Conservation (phyloP, 2,113 vertebrate genomes). For the Neodontobutis hainanensis region DNA sequence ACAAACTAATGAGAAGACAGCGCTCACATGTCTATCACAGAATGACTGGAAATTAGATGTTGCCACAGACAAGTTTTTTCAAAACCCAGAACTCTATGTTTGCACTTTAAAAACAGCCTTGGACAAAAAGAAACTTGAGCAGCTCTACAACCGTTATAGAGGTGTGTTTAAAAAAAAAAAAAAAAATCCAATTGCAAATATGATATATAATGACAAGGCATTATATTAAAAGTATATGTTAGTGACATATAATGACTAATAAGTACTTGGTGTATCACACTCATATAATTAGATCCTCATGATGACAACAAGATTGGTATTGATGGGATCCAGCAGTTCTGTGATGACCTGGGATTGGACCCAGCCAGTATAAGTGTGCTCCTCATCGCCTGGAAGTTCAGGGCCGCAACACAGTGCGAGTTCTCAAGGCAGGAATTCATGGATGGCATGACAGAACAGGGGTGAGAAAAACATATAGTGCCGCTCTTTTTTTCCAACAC, state of each 20-base stretch:
- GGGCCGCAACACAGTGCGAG: constrained; percentile 93
- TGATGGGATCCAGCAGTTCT: constrained; percentile 93
- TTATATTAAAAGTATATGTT: no score
- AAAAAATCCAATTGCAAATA: no score
- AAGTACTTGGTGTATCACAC: no score
- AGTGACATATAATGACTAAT: no score
- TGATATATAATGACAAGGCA: no score
- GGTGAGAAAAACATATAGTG: constrained; percentile 76
- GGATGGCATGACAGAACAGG: constrained; percentile 92
- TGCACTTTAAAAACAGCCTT: constrained; percentile 90
- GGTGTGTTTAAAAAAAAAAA: constrained; percentile 69
- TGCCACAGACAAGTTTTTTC: constrained; percentile 98
- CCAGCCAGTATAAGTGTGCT: constrained; percentile 92
- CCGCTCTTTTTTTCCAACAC: not conserved
- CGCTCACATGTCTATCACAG: constrained; percentile 93
- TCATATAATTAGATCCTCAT: constrained; percentile 83
- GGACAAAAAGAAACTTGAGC: constrained; percentile 96
- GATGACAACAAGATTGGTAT: constrained; percentile 97
- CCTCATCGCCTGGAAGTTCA: constrained; percentile 94
- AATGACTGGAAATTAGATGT: constrained; percentile 99
- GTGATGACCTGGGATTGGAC: constrained; percentile 89
- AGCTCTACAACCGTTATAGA: constrained; percentile 96
- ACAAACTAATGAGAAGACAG: constrained; percentile 97
- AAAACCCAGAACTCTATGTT: constrained; percentile 96
- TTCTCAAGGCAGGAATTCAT: constrained; percentile 94